Base-by-base conservation (phyloP, 2,888 invertebrate genomes). In the Bombylius discolor region DNA sequence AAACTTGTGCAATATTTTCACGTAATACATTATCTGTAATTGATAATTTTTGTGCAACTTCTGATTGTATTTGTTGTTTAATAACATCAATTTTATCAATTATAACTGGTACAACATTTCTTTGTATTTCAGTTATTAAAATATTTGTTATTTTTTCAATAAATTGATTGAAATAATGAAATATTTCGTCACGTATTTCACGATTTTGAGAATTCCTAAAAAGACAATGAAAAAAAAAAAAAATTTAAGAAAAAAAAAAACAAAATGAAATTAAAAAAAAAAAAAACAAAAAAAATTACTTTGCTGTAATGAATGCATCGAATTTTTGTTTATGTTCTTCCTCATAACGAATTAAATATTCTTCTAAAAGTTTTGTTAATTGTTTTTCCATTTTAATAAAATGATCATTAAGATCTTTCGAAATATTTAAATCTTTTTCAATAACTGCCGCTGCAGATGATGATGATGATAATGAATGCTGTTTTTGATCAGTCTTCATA, bases 1-100 rank as follows among this genome's bases (percentile, higher is more conserved):
- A 82, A 49, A 91, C 77, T 66, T 90, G 89, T 33, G 81, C 79
- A 60, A 94, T 83, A 70, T 87, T 90, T 54, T 92, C 89, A 59
- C 85, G 81, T 47, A 94, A 75, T 64, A 87, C 77, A 51, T 79
- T 75, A 74, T 92, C 91, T 55, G 87, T 84, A 62, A 81, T 81
- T 62, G 79, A 78, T 62, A 87, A 77, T 76, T 86, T 87, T 71
- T 81, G 80, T 44, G 83, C 79, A 60, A 90, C 78, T 67, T 89
- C 89, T 63, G 79, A 73, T 66, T 87, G 85, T 62, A 93, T 75
- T 66, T 89, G 84, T 53, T 79, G 78, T 58, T 85, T 85, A 13
- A 91, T 76, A 32, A 84, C 83, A 65, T 90, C 89, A 56, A 90
- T 77, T 47, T 84, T 79, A 0, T 81, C 79, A 47, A 82, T 78